Conservation (phyloP, 2,113 vertebrate species). For the Ictidomys tridecemlineatus region DNA sequence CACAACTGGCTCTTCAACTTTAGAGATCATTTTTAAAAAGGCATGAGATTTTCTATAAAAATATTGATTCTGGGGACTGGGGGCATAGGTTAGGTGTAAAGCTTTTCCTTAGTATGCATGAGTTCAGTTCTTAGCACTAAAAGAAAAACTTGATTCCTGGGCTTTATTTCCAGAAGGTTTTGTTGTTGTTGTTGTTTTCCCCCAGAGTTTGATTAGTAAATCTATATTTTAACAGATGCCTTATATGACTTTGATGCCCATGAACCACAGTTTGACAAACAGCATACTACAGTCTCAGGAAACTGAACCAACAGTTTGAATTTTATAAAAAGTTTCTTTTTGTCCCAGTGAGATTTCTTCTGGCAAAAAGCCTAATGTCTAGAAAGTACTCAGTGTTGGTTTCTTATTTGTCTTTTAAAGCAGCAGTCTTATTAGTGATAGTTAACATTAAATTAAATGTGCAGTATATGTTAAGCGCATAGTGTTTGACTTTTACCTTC, state of each 20-base stretch:
- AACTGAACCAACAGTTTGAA: not conserved
- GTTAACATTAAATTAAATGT: not conserved
- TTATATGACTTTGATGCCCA: not conserved
- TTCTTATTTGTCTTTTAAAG: conserved; percentile 40
- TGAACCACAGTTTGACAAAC: not conserved
- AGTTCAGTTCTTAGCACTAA: not conserved
- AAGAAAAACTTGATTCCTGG: not conserved
- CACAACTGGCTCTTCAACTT: not conserved
- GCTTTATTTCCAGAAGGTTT: not conserved
- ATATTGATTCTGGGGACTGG: not conserved
- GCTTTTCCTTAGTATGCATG: not conserved
- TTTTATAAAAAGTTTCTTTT: not conserved
- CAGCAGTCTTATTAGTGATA: not conserved
- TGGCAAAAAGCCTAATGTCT: not conserved
- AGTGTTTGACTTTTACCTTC: not conserved
- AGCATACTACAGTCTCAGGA: not conserved
- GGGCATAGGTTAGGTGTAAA: not conserved
- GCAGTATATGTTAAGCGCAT: not conserved
- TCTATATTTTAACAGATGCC: not conserved
- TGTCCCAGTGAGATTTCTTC: conserved; percentile 22
- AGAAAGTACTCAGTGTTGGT: not conserved
- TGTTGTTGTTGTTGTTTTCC: too few relatives aligned
- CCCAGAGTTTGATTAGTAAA: not conserved
- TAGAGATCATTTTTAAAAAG: not conserved
- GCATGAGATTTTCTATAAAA: not conserved